These are phyloP conservation scores for Zygothrica quintamaculata DNA, from an alignment of 2,888 invertebrate species.

Conservation along the genomic window DNA sequence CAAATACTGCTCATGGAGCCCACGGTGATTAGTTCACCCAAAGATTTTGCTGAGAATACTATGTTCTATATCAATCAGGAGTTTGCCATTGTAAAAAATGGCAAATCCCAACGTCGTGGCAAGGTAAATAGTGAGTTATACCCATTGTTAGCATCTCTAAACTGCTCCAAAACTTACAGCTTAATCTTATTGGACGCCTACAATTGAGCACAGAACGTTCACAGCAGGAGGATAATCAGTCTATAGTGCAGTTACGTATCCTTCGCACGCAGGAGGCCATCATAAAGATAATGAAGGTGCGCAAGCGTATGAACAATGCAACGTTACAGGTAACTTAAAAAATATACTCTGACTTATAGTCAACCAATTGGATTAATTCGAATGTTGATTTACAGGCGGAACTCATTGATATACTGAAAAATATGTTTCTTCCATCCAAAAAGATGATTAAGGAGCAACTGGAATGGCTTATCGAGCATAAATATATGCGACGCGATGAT, in stretches of 20 bases:
- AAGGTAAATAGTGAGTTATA: conserved; percentile 86
- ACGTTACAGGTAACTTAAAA: conserved; percentile 90
- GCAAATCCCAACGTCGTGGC: conserved; percentile 96
- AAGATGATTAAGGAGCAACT: conserved; percentile 99
- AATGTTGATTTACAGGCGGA: conserved; percentile 88
- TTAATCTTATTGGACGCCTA: conserved; percentile 97
- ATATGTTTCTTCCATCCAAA: conserved; percentile 99
- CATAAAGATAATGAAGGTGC: conserved; percentile 99
- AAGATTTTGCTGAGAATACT: conserved; percentile 97
- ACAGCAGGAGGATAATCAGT: conserved; percentile 98
- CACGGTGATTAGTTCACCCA: conserved; percentile 90
- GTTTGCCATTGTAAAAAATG: conserved; percentile 97
- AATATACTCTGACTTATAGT: not conserved
- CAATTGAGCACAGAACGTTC: conserved; percentile 97
- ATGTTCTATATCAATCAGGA: conserved; percentile 99
- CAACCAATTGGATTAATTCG: not conserved
- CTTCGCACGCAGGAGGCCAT: conserved; percentile 98
- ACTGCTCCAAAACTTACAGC: conserved; percentile 79
- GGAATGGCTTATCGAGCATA: conserved; percentile 99
- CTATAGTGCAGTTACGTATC: conserved; percentile 98
- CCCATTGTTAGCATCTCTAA: not conserved
- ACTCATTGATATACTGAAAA: conserved; percentile 98
- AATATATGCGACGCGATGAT: conserved; percentile 98
- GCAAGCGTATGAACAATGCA: conserved; percentile 96
- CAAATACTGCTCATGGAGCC: conserved; percentile 95